Evolutionary conservation across 2,888 invertebrate species (phyloP).

Genomic region (Eupithecia exiguata): DNA sequence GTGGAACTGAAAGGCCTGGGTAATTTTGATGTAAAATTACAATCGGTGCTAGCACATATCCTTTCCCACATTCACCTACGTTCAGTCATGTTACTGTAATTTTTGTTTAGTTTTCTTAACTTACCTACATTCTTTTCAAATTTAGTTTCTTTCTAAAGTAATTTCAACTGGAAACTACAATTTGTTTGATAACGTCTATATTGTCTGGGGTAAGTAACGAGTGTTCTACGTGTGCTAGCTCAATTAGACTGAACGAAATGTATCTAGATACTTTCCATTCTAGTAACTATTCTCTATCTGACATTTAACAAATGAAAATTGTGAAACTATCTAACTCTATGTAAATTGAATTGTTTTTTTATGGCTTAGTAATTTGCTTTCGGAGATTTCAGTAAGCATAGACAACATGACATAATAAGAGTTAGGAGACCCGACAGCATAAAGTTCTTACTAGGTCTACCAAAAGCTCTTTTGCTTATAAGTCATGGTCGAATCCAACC

Average conservation of each 20-base stretch:
- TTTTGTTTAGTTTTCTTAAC: background rate
- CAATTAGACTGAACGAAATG: slow-evolving; percentile 24
- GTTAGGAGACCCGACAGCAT: no score
- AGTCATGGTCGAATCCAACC: no score
- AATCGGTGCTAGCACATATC: background rate
- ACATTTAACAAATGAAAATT: slow-evolving; percentile 6
- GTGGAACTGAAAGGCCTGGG: no score
- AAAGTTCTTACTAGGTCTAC: no score
- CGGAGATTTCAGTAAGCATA: background rate
- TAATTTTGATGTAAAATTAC: background rate
- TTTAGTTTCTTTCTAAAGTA: background rate
- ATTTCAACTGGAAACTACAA: slow-evolving; percentile 3
- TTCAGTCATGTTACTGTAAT: background rate
- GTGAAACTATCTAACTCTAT: background rate
- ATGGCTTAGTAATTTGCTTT: background rate
- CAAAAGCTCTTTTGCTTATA: no score
- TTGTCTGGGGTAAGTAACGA: background rate
- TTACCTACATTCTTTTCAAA: background rate
- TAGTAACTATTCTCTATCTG: slow-evolving; percentile 7
- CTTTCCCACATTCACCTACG: background rate
- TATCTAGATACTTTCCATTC: slow-evolving; percentile 23
- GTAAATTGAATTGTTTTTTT: background rate
- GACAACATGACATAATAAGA: background rate
- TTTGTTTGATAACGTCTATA: slow-evolving; percentile 13
- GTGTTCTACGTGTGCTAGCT: slow-evolving; percentile 1